These are phyloP conservation scores for Mythimna lalbum DNA, from an alignment of 2,888 invertebrate species.

Conservation along the genomic window DNA sequence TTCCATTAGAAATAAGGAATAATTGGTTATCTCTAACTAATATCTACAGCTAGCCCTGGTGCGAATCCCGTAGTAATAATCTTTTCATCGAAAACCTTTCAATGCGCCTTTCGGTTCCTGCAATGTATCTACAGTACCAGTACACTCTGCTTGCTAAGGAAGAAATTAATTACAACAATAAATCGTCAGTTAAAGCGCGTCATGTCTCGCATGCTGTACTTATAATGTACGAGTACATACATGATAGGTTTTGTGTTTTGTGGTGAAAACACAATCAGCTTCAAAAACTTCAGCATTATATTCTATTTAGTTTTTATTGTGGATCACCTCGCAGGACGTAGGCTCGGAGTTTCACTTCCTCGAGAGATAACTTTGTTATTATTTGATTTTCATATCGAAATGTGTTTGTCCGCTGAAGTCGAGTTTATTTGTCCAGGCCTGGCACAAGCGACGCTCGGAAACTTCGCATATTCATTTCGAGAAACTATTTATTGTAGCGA, in stretches of 20 bases:
- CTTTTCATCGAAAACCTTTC: background rate
- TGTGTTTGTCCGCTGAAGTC: constrained; percentile 41
- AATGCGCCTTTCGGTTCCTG: background rate
- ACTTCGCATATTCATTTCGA: constrained; percentile 22
- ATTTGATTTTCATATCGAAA: constrained; percentile 55
- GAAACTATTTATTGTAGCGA: constrained; percentile 28
- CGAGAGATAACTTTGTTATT: constrained; percentile 32
- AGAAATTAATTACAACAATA: too few species aligned
- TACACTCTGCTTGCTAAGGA: background rate
- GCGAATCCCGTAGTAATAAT: background rate
- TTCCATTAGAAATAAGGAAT: too few species aligned
- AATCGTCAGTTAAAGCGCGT: background rate
- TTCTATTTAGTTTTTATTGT: background rate
- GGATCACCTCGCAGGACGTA: too few species aligned
- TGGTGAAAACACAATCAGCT: background rate
- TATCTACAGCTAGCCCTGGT: too few species aligned
- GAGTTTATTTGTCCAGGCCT: constrained; percentile 10
- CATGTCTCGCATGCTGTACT: background rate
- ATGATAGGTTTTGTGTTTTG: too few species aligned
- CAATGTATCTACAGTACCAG: background rate
- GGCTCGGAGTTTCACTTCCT: background rate
- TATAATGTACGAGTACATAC: too few species aligned
- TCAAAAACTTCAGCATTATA: background rate
- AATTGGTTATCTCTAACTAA: background rate
- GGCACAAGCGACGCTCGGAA: constrained; percentile 1